Percentiles rank a stretch among this genome's conserved stretches.
phyloP scores from a whole-genome alignment of 2,113 vertebrate species.

The Cynoglossus semilaevis region DNA sequence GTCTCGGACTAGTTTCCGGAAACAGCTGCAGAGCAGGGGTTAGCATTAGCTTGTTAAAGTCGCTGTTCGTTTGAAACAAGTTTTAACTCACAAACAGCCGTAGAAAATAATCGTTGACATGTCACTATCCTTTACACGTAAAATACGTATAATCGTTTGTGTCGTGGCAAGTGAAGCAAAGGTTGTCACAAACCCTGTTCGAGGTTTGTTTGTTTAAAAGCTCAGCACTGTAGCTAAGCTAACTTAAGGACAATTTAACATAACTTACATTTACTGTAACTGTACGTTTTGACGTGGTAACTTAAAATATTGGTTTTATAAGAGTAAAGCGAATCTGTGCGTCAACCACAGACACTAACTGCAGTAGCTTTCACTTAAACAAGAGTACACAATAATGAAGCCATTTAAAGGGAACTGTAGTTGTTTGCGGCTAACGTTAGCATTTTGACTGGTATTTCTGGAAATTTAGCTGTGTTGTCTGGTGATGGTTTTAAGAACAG shows the following conservation, averaged over 20 bases:
- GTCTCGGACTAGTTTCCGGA: conserved; percentile 57
- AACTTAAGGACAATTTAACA: neutral
- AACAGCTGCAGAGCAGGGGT: conserved; percentile 6
- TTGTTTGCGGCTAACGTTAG: conserved; percentile 1
- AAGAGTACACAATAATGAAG: conserved; percentile 15
- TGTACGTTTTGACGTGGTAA: neutral
- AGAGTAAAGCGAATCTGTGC: neutral
- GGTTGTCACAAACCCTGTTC: neutral
- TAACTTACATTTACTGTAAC: neutral
- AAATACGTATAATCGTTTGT: neutral
- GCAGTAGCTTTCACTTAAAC: conserved; percentile 4
- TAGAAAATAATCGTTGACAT: rapidly evolving
- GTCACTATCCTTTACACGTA: neutral
- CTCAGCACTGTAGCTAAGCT: conserved; percentile 8
- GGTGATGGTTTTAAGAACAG: too few species aligned
- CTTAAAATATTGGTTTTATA: neutral
- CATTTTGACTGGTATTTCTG: neutral
- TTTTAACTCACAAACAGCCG: neutral
- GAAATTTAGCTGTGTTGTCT: neutral
- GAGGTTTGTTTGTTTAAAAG: neutral
- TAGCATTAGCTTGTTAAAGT: conserved; percentile 41
- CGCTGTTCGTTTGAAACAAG: neutral
- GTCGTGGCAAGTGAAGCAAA: neutral
- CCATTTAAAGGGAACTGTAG: conserved; percentile 28
- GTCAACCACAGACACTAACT: neutral